These are phyloP conservation scores for Pitangus sulphuratus DNA, from an alignment of 2,797 vertebrate genomes.

Conservation along the genomic window DNA sequence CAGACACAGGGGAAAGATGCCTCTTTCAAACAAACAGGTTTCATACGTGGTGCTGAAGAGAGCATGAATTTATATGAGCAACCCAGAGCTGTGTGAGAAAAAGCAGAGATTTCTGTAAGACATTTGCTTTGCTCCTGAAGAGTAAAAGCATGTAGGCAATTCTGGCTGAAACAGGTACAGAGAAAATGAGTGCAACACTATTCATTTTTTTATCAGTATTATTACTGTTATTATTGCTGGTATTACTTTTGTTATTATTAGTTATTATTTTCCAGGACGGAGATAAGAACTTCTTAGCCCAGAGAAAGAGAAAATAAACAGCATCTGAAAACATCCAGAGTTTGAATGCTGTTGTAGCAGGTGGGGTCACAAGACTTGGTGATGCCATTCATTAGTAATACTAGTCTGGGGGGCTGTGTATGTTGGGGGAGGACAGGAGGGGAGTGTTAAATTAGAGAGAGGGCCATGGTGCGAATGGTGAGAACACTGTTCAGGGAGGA, in stretches of 20 bases:
- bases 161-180: not conserved
- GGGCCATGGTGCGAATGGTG: not conserved
- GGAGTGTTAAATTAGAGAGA: not conserved
- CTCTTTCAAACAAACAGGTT: not conserved
- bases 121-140: not conserved
- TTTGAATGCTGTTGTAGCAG: not conserved
- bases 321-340: not conserved
- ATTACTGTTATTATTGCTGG: accelerated
- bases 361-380: too few species aligned
- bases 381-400: accelerated
- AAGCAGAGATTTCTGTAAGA: not conserved
- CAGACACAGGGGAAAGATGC: not conserved
- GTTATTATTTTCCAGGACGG: not conserved
- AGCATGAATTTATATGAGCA: not conserved
- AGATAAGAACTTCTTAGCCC: not conserved
- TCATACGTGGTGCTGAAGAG: not conserved
- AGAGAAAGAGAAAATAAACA: not conserved
- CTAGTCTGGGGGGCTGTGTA: accelerated
- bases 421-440: accelerated
- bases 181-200: not conserved
- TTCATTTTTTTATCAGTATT: not conserved
- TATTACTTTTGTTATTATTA: not conserved
- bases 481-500: not conserved
- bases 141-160: not conserved
- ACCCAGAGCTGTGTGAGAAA: not conserved